These are phyloP conservation scores for Chrysogorgia sp. DNA, from an alignment of 92 coral and sea anemone species.

Conservation along the genomic window DNA sequence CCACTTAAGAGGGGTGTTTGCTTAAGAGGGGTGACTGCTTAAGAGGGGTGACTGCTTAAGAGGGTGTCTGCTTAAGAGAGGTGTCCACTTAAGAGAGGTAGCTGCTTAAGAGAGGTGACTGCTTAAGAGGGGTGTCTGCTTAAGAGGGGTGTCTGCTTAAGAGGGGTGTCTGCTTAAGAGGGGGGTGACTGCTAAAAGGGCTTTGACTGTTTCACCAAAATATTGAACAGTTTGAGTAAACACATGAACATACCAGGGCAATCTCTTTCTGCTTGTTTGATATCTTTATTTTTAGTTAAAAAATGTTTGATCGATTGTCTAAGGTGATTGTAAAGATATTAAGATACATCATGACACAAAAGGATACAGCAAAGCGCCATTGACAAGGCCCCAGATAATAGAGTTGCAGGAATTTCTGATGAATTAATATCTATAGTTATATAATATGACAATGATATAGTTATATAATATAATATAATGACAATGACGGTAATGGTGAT, in stretches of 20 bases:
- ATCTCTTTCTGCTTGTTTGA: conserved; percentile 92
- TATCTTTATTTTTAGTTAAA: conserved; percentile 54
- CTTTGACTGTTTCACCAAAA: too few relatives aligned
- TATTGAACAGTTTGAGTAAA: not conserved
- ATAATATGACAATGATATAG: not conserved
- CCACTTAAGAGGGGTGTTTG: too few relatives aligned
- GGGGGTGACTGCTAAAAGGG: too few relatives aligned
- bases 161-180: too few relatives aligned
- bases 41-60: too few relatives aligned
- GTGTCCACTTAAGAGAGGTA: too few relatives aligned
- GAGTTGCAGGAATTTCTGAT: conserved; percentile 64
- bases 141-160: too few relatives aligned
- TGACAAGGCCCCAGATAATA: conserved; percentile 84
- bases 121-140: too few relatives aligned
- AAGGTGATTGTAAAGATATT: not conserved
- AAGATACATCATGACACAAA: not conserved
- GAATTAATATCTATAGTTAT: conserved; percentile 3
- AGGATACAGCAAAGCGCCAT: conserved; percentile 98
- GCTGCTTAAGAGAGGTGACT: too few relatives aligned
- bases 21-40: too few relatives aligned
- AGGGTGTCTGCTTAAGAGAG: too few relatives aligned
- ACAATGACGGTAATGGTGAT: not conserved
- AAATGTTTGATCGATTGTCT: not conserved
- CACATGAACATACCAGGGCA: conserved; percentile 72
- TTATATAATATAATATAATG: conserved; percentile 4